Percentiles rank a stretch among this genome's conserved stretches.
These are phyloP conservation scores for Mus spicilegus DNA, from an alignment of 2,113 vertebrate species.

Conservation along the genomic window DNA sequence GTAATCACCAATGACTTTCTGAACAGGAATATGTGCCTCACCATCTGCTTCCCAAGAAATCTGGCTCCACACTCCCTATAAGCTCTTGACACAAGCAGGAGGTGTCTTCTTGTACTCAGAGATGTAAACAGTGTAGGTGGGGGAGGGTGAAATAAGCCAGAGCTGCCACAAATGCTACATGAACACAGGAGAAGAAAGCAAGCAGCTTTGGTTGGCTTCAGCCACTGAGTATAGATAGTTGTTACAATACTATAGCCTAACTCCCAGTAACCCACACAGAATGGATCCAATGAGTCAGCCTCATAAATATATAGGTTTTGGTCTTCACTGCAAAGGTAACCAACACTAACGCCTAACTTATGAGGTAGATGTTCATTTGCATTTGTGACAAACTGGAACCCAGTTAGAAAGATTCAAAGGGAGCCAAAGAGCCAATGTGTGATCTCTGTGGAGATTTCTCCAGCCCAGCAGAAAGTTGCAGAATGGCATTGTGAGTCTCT, in stretches of 20 bases:
- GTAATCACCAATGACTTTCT: background rate
- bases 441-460: background rate
- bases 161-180: background rate
- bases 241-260: background rate
- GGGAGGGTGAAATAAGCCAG: background rate
- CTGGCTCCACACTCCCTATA: background rate
- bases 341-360: slow-evolving; percentile 5
- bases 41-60: background rate
- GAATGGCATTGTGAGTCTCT: background rate
- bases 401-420: slow-evolving; percentile 18
- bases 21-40: background rate
- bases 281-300: background rate
- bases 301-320: slow-evolving; percentile 8
- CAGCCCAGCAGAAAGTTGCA: background rate
- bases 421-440: background rate
- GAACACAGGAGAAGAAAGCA: background rate
- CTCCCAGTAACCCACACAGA: background rate
- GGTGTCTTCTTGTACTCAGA: background rate
- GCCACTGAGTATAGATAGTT: background rate
- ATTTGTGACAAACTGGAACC: slow-evolving; percentile 5
- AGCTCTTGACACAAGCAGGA: background rate
- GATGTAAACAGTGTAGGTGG: background rate
- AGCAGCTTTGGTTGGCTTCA: background rate
- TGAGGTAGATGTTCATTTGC: background rate
- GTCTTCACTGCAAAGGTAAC: background rate